These are phyloP conservation scores for Formicarius rufipectus DNA, from an alignment of 2,113 vertebrate species.

Conservation along the genomic window DNA sequence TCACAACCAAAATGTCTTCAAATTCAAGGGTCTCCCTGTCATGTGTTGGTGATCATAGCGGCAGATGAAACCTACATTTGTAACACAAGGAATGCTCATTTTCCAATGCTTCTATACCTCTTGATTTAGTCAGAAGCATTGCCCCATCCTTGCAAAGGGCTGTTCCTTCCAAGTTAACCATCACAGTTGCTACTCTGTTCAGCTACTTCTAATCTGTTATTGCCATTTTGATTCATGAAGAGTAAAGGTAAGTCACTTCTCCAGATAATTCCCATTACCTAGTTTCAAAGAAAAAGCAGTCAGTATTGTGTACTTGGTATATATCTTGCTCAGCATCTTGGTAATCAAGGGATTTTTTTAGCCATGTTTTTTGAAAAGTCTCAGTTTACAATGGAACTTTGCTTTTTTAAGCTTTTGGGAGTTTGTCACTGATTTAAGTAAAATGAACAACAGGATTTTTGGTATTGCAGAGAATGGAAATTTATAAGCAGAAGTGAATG, in stretches of 20 bases:
- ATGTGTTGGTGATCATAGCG: not conserved
- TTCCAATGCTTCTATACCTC: not conserved
- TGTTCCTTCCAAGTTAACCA: not conserved
- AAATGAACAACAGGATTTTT: not conserved
- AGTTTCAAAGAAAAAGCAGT: not conserved
- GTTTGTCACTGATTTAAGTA: not conserved
- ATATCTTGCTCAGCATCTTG: not conserved
- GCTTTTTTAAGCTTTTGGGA: not conserved
- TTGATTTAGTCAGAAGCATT: not conserved
- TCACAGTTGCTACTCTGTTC: not conserved
- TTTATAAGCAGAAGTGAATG: not conserved
- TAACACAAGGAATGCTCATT: not conserved
- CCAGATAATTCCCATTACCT: not conserved
- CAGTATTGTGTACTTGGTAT: accelerated
- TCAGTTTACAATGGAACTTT: not conserved
- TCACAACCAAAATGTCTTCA: not conserved
- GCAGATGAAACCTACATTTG: not conserved
- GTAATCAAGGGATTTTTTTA: not conserved
- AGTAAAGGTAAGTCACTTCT: not conserved
- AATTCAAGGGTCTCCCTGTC: accelerated
- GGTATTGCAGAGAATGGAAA: not conserved
- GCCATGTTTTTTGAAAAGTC: not conserved
- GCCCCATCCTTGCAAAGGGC: not conserved
- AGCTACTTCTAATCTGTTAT: not conserved
- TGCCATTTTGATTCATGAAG: not conserved